Conservation (phyloP, 1,140 invertebrate species). For the Heliothis subflexa region DNA sequence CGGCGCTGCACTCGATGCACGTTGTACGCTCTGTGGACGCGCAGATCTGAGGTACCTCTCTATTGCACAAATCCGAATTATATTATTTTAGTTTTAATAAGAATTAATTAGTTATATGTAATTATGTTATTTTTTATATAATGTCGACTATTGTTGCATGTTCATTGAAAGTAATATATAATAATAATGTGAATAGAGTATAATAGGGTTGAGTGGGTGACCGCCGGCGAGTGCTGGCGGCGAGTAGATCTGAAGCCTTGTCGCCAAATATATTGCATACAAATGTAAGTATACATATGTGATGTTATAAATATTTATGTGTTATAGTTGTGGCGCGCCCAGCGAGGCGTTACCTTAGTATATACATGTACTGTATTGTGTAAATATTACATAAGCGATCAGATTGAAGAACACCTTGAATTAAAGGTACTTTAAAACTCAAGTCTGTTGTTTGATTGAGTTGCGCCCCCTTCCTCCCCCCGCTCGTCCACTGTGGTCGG, state of each 20-base stretch:
- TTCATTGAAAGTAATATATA: conserved; percentile 48
- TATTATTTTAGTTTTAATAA: conserved; percentile 38
- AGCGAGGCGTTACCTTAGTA: background rate
- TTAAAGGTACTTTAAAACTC: conserved; percentile 58
- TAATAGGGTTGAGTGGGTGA: background rate
- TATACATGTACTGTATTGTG: conserved; percentile 35
- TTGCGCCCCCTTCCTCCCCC: background rate
- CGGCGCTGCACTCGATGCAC: background rate
- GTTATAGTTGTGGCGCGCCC: conserved; percentile 2
- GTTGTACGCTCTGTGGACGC: conserved; percentile 1
- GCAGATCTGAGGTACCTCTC: conserved; percentile 52
- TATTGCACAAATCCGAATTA: conserved; percentile 51
- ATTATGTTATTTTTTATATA: conserved; percentile 39
- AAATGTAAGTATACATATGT: conserved; percentile 18
- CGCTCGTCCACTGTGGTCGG: too few species aligned
- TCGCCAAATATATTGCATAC: conserved; percentile 22
- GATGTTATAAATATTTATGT: conserved; percentile 39
- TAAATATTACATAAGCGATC: conserved; percentile 50
- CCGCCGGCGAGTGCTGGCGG: background rate
- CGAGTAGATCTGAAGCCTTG: background rate
- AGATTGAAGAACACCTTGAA: conserved; percentile 61
- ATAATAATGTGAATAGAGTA: conserved; percentile 19
- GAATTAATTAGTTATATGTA: conserved; percentile 33
- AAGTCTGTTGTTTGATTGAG: conserved; percentile 28
- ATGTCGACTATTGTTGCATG: conserved; percentile 44